Evolutionary conservation across 2,113 vertebrate genomes (phyloP).

Genomic region (Tachycineta bicolor): DNA sequence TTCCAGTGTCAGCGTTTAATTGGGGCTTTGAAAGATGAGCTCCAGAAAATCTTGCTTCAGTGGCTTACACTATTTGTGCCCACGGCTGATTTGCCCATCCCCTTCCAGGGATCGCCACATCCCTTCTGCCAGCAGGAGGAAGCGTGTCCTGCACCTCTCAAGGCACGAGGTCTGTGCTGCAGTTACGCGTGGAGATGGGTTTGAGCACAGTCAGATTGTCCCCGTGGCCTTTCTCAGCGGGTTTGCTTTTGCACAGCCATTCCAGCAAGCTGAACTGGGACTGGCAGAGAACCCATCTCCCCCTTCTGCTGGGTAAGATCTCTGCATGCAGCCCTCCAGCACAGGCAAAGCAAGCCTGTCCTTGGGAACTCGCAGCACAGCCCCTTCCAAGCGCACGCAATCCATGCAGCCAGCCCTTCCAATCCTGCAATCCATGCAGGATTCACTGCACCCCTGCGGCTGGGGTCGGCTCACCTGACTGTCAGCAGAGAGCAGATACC

Average conservation of each 20-base stretch:
- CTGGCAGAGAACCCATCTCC: neutral
- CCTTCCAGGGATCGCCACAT: accelerated
- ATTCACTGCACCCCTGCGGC: neutral
- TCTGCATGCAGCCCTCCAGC: neutral
- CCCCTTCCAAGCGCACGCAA: accelerated
- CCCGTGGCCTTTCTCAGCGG: accelerated
- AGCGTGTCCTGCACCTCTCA: accelerated
- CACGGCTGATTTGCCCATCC: neutral
- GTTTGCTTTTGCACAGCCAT: neutral
- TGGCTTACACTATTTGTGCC: neutral
- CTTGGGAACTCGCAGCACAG: neutral
- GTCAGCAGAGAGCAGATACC: neutral
- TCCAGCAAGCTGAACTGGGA: neutral
- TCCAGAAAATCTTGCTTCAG: neutral
- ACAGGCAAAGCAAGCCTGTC: neutral
- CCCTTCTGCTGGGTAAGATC: neutral
- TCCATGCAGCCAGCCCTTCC: no score
- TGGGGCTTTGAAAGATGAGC: slow-evolving; percentile 8
- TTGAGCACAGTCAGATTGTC: neutral
- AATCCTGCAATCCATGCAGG: neutral
- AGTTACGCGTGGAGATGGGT: neutral
- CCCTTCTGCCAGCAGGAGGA: neutral
- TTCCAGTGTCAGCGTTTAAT: neutral
- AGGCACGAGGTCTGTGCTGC: neutral
- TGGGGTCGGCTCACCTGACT: neutral